Conservation (phyloP, 2,888 invertebrate species). For the Ctena decussata region DNA sequence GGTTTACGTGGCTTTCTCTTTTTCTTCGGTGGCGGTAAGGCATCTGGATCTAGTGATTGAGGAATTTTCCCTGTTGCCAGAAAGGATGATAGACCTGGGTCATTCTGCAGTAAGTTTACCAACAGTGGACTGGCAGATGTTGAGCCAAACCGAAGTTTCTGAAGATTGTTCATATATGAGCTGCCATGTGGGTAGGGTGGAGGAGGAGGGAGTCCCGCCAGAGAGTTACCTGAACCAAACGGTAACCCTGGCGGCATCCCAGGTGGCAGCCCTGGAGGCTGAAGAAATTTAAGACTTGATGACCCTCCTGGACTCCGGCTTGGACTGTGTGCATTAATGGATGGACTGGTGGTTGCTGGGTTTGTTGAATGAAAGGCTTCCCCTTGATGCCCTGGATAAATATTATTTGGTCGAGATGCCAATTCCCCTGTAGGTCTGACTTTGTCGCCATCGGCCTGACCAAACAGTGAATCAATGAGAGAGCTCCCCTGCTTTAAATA, state of each 20-base stretch:
- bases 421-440: background rate
- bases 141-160: conserved; percentile 75
- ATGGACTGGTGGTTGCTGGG: conserved; percentile 64
- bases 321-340: conserved; percentile 49
- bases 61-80: conserved; percentile 74
- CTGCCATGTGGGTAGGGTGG: conserved; percentile 78
- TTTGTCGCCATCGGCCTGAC: conserved; percentile 23
- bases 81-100: conserved; percentile 86
- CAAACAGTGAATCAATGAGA: conserved; percentile 77
- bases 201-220: conserved; percentile 78
- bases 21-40: conserved; percentile 71
- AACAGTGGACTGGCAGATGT: conserved; percentile 93
- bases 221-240: conserved; percentile 40
- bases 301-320: conserved; percentile 65
- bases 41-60: conserved; percentile 65
- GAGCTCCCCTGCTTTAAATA: conserved; percentile 84
- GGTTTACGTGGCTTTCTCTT: conserved; percentile 77
- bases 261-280: conserved; percentile 59
- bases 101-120: conserved; percentile 96
- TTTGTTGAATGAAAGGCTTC: conserved; percentile 59
- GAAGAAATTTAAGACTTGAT: conserved; percentile 63
- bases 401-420: conserved; percentile 45
- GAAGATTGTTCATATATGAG: conserved; percentile 77
- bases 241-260: conserved; percentile 55
- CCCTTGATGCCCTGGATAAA: conserved; percentile 36